Conservation (phyloP, 2,113 vertebrate genomes). For the Burhinus oedicnemus region DNA sequence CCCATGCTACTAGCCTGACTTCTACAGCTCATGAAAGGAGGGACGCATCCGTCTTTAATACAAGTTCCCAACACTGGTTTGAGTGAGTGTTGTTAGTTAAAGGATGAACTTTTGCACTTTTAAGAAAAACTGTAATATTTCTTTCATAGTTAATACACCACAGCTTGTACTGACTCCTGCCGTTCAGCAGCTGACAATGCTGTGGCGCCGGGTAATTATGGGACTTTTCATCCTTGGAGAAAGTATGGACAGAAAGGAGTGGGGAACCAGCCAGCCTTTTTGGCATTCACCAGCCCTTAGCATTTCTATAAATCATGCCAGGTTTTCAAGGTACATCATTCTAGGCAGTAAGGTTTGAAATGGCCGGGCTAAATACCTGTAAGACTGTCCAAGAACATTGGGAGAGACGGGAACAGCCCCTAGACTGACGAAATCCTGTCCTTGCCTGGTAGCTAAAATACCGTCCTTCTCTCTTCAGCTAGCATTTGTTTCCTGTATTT, state of each 20-base stretch:
- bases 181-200: background rate
- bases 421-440: background rate
- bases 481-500: background rate
- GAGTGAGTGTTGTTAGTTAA: background rate
- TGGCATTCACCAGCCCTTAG: background rate
- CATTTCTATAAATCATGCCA: background rate
- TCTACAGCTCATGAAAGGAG: background rate
- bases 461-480: background rate
- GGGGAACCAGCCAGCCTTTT: background rate
- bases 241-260: background rate
- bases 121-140: background rate
- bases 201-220: rapidly evolving
- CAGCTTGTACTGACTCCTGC: background rate
- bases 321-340: background rate
- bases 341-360: background rate
- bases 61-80: background rate
- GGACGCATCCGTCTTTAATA: background rate
- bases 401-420: background rate
- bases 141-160: background rate
- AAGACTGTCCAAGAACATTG: background rate
- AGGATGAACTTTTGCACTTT: background rate
- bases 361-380: background rate
- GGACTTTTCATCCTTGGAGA: background rate
- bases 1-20: background rate
- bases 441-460: background rate